Evolutionary conservation across 2,797 vertebrate genomes (phyloP).

Genomic region (Xenentodon cancila): DNA sequence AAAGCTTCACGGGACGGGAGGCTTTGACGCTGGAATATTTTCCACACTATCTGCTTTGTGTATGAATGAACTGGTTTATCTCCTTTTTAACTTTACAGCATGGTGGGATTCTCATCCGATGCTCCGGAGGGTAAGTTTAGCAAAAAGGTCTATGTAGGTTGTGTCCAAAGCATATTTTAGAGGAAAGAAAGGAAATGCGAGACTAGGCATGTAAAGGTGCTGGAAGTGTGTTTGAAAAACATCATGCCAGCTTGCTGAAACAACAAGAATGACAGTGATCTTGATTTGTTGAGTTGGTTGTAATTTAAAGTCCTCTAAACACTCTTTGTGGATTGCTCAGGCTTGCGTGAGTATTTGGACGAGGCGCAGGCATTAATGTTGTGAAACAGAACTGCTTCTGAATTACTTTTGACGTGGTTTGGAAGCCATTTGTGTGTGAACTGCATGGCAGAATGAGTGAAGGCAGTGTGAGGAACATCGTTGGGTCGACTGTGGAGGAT

Average conservation of each 20-base stretch:
- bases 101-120: conserved; percentile 78
- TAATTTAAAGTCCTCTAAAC: conserved; percentile 24
- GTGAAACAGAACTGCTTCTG: conserved; percentile 35
- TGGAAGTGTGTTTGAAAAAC: neutral
- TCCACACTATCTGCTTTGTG: conserved; percentile 28
- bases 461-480: conserved; percentile 15
- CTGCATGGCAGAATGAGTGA: conserved; percentile 6
- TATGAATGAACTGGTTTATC: conserved; percentile 41
- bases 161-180: conserved; percentile 4
- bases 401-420: conserved; percentile 20
- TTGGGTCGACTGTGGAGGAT: neutral
- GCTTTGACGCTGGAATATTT: conserved; percentile 46
- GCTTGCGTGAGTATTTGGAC: conserved; percentile 38
- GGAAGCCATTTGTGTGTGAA: conserved; percentile 2
- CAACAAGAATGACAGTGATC: conserved; percentile 8
- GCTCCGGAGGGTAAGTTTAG: conserved; percentile 68
- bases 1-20: conserved; percentile 48
- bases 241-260: conserved; percentile 23
- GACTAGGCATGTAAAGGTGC: neutral
- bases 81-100: conserved; percentile 38
- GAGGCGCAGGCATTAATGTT: conserved; percentile 40
- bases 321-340: conserved; percentile 41
- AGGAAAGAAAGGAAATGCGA: neutral
- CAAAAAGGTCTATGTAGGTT: neutral
- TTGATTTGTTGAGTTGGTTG: conserved; percentile 22